Percentiles rank a stretch among this genome's conserved stretches.
Conservation (phyloP, 2,888 invertebrate genomes). For the Noctuana brunneofusca region DNA sequence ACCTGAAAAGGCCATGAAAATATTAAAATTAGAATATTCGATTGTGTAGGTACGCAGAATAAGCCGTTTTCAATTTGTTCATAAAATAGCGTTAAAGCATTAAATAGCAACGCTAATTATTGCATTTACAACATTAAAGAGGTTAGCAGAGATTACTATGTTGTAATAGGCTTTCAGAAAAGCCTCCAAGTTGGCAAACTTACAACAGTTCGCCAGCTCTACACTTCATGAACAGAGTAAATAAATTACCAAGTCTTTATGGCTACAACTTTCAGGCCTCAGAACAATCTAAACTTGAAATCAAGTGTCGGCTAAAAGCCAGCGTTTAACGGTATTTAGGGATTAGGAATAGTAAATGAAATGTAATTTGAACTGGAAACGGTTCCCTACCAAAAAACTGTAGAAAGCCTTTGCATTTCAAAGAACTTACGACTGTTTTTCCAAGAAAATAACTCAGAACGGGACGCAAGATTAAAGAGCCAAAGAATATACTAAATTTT, state of each 20-base stretch:
- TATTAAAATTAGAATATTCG: too few species aligned
- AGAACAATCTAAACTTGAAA: conserved; percentile 38
- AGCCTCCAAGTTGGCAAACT: conserved; percentile 18
- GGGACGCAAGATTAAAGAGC: too few species aligned
- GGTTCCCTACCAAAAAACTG: not conserved
- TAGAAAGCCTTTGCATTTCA: not conserved
- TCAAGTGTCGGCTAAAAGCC: conserved; percentile 19
- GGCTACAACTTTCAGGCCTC: not conserved
- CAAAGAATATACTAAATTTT: too few species aligned
- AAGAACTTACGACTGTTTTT: not conserved
- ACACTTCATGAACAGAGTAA: conserved; percentile 44
- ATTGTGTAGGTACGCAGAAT: too few species aligned
- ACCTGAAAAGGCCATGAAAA: too few species aligned
- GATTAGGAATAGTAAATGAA: not conserved
- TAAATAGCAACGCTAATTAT: conserved; percentile 4
- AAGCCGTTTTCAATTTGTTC: not conserved
- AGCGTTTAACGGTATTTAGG: not conserved
- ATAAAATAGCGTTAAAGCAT: conserved; percentile 8
- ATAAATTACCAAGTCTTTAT: conserved; percentile 49
- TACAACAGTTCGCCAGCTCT: conserved; percentile 2
- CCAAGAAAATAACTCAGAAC: not conserved
- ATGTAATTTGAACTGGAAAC: not conserved
- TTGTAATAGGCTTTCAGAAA: conserved; percentile 21
- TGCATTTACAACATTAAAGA: conserved; percentile 12
- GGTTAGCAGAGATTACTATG: conserved; percentile 17